phyloP scores from a whole-genome alignment of 2,797 vertebrate species.

The Nothura maculosa region DNA sequence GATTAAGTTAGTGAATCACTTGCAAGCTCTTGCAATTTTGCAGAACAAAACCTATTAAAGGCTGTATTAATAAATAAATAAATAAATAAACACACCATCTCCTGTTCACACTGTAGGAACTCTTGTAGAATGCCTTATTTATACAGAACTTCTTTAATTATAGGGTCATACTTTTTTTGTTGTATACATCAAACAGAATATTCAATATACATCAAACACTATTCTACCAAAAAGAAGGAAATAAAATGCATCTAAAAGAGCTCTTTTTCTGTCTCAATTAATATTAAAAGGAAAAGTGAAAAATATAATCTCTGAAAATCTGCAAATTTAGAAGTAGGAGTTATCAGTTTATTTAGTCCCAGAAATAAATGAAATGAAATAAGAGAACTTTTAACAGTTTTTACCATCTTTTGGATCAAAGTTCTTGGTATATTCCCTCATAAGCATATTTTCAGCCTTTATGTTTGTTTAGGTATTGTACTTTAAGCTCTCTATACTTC shows the following conservation, averaged over 20 bases:
- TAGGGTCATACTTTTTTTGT: slow-evolving; percentile 19
- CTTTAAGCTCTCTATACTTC: neutral
- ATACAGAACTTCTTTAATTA: slow-evolving; percentile 42
- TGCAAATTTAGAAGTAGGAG: neutral
- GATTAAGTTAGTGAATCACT: slow-evolving; percentile 19
- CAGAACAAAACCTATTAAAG: slow-evolving; percentile 25
- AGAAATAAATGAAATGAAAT: neutral
- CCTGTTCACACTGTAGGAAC: slow-evolving; percentile 22
- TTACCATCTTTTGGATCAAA: neutral
- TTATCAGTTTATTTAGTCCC: neutral
- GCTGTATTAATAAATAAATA: neutral
- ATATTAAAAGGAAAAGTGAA: neutral
- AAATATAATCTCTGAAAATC: neutral
- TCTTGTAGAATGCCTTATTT: slow-evolving; percentile 32
- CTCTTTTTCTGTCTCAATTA: slow-evolving; percentile 25
- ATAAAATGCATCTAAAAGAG: neutral
- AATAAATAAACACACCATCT: neutral
- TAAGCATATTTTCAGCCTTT: neutral
- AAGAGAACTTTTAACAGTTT: neutral
- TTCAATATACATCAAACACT: slow-evolving; percentile 41
- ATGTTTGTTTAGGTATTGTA: neutral
- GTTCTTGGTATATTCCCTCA: neutral
- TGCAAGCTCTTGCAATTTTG: neutral
- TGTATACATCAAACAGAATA: slow-evolving; percentile 51
- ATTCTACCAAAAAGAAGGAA: neutral